These are phyloP conservation scores for Leptopterna dolabrata DNA, from an alignment of 2,888 invertebrate genomes.

Conservation along the genomic window DNA sequence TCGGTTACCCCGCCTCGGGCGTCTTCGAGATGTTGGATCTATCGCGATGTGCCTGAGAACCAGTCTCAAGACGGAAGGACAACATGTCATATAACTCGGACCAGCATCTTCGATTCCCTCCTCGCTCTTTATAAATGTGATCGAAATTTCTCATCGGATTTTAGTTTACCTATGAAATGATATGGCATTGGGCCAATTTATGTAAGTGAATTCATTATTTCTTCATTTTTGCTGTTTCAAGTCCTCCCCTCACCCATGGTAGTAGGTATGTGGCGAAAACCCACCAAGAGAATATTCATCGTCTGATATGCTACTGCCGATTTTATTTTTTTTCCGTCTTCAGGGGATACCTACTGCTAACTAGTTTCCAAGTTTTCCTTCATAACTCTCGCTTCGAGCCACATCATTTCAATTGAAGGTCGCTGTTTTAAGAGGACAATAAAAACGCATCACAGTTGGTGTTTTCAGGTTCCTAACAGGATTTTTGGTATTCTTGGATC, in stretches of 20 bases:
- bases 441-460: not conserved
- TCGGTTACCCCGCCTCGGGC: not conserved
- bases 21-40: not conserved
- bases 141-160: slow-evolving; percentile 37
- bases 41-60: slow-evolving; percentile 47
- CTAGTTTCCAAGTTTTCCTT: not conserved
- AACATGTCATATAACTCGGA: slow-evolving; percentile 61
- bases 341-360: not conserved
- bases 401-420: not conserved
- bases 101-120: not conserved
- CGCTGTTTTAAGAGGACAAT: not conserved
- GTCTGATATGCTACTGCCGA: not conserved
- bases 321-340: not conserved
- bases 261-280: not conserved
- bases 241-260: not conserved
- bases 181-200: slow-evolving; percentile 56
- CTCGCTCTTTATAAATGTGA: slow-evolving; percentile 55
- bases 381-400: not conserved
- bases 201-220: slow-evolving; percentile 57
- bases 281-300: not conserved
- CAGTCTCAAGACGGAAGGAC: slow-evolving; percentile 61
- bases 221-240: not conserved
- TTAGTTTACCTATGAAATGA: slow-evolving; percentile 53
- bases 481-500: not conserved
- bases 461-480: not conserved